phyloP scores from a whole-genome alignment of 2,888 invertebrate species.

The Amblyjoppa proteus region DNA sequence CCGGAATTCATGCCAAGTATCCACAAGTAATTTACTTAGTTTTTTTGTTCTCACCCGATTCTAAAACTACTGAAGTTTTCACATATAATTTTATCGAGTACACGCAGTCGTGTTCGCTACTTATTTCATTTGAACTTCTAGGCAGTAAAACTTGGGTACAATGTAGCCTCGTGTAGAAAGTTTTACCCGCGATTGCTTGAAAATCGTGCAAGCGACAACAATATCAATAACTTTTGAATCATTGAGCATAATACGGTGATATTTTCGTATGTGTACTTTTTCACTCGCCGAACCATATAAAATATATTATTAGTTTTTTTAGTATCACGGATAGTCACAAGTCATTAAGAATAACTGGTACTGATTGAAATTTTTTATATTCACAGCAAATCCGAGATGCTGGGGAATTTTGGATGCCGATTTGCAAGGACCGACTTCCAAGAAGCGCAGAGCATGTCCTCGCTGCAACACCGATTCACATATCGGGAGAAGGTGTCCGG shows the following conservation, averaged over 20 bases:
- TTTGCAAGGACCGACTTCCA: slow-evolving; percentile 58
- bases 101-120: too few relatives aligned
- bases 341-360: not conserved
- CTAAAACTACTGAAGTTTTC: too few relatives aligned
- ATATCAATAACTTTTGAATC: too few relatives aligned
- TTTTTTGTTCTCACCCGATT: too few relatives aligned
- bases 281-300: not conserved
- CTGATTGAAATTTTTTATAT: slow-evolving; percentile 21
- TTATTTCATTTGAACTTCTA: too few relatives aligned
- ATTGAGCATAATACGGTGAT: not conserved
- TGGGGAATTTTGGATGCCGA: slow-evolving; percentile 81
- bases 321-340: not conserved
- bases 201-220: too few relatives aligned
- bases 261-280: not conserved
- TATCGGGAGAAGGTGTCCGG: slow-evolving; percentile 87
- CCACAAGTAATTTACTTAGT: too few relatives aligned
- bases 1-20: too few relatives aligned
- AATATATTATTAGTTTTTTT: not conserved
- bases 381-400: slow-evolving; percentile 77
- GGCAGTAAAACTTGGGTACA: too few relatives aligned
- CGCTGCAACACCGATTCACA: slow-evolving; percentile 90
- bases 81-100: too few relatives aligned
- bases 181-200: too few relatives aligned
- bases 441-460: slow-evolving; percentile 84
- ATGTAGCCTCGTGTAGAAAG: too few relatives aligned